These are phyloP conservation scores for Mormyrus hasselquistii DNA, from an alignment of 2,797 vertebrate species.

Conservation along the genomic window DNA sequence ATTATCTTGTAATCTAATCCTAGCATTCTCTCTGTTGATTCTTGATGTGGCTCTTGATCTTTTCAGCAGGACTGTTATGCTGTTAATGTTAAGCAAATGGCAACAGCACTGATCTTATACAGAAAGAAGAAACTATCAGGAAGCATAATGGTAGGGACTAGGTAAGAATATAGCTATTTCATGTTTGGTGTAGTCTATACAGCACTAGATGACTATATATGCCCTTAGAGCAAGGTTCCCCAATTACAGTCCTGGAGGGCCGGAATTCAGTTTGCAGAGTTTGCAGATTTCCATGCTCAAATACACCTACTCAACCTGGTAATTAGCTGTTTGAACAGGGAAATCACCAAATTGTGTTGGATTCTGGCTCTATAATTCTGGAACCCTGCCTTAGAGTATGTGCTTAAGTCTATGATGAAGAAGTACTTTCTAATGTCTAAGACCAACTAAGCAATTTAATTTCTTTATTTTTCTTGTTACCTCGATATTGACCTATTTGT, in stretches of 20 bases:
- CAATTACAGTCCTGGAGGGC: background rate
- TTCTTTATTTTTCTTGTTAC: slow-evolving; percentile 25
- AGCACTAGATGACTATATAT: background rate
- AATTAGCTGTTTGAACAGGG: background rate
- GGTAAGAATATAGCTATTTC: background rate
- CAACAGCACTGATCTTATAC: background rate
- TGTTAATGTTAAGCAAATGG: background rate
- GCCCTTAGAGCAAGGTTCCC: background rate
- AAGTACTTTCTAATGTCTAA: slow-evolving; percentile 51
- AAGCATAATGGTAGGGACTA: background rate
- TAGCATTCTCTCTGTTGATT: background rate
- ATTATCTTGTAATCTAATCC: background rate
- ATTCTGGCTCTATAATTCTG: background rate
- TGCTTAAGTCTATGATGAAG: slow-evolving; percentile 6
- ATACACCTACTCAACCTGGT: background rate
- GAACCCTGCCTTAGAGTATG: background rate
- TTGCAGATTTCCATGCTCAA: background rate
- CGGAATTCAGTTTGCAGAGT: background rate
- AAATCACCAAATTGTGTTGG: background rate
- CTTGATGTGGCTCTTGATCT: background rate
- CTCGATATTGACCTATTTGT: slow-evolving; percentile 39
- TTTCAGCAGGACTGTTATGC: background rate
- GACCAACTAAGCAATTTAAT: slow-evolving; percentile 45
- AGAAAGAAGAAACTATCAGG: background rate
- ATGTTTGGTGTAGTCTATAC: no score